These are phyloP conservation scores for Sesia bembeciformis DNA, from an alignment of 2,888 invertebrate species.

Conservation along the genomic window DNA sequence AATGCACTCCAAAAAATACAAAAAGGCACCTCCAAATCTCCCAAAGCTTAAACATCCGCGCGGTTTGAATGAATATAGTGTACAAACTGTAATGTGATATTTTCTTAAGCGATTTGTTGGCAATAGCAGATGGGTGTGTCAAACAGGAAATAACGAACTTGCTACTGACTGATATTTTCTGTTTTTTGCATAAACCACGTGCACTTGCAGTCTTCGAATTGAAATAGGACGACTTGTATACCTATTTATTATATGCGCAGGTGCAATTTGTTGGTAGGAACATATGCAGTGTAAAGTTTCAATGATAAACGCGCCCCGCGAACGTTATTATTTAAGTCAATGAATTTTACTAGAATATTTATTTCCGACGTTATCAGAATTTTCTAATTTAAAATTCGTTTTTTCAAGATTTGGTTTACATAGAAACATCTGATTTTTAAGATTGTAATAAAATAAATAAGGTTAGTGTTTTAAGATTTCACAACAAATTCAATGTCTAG, in stretches of 20 bases:
- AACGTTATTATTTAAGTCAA: too few relatives aligned
- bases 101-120: slow-evolving; percentile 62
- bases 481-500: too few relatives aligned
- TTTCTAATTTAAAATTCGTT: too few relatives aligned
- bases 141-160: slow-evolving; percentile 65
- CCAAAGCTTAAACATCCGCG: slow-evolving; percentile 51
- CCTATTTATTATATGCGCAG: slow-evolving; percentile 33
- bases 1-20: slow-evolving; percentile 44
- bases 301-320: too few relatives aligned
- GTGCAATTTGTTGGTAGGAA: slow-evolving; percentile 9
- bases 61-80: slow-evolving; percentile 24
- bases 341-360: too few relatives aligned
- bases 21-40: slow-evolving; percentile 47
- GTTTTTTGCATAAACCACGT: slow-evolving; percentile 32
- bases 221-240: slow-evolving; percentile 38
- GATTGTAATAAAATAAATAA: too few relatives aligned
- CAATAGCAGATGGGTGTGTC: slow-evolving; percentile 58
- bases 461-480: too few relatives aligned
- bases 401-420: too few relatives aligned
- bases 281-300: too few relatives aligned
- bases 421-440: too few relatives aligned
- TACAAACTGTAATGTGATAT: slow-evolving; percentile 59
- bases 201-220: slow-evolving; percentile 24
- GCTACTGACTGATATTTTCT: slow-evolving; percentile 47
- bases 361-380: too few relatives aligned